phyloP scores from a whole-genome alignment of 1,140 invertebrate species.

The Micrasema longulum region DNA sequence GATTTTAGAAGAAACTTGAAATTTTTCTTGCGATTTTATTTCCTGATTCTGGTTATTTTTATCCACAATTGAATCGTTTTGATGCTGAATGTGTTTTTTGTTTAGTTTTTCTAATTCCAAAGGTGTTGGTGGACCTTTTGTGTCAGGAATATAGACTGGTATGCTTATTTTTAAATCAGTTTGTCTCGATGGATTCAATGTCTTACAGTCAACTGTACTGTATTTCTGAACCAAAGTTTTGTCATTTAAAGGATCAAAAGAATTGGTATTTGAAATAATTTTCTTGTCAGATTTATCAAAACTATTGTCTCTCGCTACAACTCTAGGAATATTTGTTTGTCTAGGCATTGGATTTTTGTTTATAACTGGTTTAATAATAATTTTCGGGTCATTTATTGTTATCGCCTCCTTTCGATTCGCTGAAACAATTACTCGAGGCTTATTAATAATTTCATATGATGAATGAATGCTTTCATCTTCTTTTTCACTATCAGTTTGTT shows the following conservation, averaged over 20 bases:
- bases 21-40: background rate
- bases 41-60: constrained; percentile 59
- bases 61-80: too few relatives aligned
- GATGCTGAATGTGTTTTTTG: constrained; percentile 57
- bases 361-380: constrained; percentile 48
- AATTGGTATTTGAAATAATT: constrained; percentile 39
- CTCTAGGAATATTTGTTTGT: constrained; percentile 58
- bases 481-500: constrained; percentile 47
- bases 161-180: constrained; percentile 60
- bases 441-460: constrained; percentile 42
- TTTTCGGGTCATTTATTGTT: constrained; percentile 40
- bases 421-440: constrained; percentile 44
- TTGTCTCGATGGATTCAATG: constrained; percentile 62
- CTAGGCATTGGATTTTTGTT: constrained; percentile 43
- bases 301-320: constrained; percentile 59
- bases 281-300: constrained; percentile 59
- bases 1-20: background rate
- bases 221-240: background rate
- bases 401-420: constrained; percentile 37
- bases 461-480: constrained; percentile 39
- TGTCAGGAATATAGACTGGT: constrained; percentile 61
- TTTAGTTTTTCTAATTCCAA: constrained; percentile 62
- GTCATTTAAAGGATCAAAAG: too few relatives aligned
- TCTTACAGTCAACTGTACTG: constrained; percentile 56
- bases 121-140: constrained; percentile 65